Evolutionary conservation across 2,888 invertebrate genomes (phyloP).

Genomic region (Drosophila villosipedis): DNA sequence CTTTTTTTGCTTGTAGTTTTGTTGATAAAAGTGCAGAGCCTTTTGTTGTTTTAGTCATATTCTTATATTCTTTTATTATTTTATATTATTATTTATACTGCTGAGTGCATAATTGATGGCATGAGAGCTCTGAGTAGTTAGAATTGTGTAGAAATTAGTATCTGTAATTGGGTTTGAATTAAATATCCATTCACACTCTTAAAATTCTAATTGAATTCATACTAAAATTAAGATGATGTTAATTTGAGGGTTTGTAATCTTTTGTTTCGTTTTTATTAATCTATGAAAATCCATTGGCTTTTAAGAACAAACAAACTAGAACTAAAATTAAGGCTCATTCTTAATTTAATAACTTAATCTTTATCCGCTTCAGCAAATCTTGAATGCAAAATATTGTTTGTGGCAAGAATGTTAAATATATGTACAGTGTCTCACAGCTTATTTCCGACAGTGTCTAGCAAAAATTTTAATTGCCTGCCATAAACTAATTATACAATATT

Average conservation of each 20-base stretch:
- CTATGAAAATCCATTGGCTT: too few relatives aligned
- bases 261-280: too few relatives aligned
- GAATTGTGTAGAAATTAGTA: too few relatives aligned
- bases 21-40: neutral
- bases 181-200: neutral
- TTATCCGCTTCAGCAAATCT: neutral
- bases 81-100: neutral
- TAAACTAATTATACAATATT: too few relatives aligned
- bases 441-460: too few relatives aligned
- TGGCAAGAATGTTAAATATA: neutral
- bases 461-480: too few relatives aligned
- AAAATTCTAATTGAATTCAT: neutral
- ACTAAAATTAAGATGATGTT: too few relatives aligned
- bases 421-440: neutral
- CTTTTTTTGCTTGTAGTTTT: neutral
- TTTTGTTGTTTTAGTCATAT: neutral
- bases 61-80: neutral
- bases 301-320: neutral
- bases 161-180: neutral
- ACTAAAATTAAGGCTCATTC: rapidly evolving
- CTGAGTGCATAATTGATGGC: neutral
- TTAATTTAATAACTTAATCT: neutral
- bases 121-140: neutral
- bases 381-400: neutral
- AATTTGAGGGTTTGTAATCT: too few relatives aligned